Base-by-base conservation (phyloP, 2,888 invertebrate genomes). In the Cephus runcator region DNA sequence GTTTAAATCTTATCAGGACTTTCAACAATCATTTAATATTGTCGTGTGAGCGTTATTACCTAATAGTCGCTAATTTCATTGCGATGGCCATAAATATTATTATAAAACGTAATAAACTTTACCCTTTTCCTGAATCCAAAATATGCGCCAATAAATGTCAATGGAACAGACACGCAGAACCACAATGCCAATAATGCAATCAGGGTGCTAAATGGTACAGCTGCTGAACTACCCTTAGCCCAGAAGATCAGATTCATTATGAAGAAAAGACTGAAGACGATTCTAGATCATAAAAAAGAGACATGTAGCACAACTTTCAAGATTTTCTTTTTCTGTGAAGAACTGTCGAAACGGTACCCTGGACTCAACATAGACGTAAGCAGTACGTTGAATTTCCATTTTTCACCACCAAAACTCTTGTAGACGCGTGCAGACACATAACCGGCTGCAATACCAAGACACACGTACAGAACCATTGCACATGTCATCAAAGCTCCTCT, bases 401-500 rank as follows among this genome's bases (percentile, higher is more conserved):
- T 97, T 83, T 99, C 96, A 1, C 99, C 99, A 12, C 99, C 99
- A 92, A 99, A 99, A 92, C 98, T 98, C 93, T 99, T 99, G 93
- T 99, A 99, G 87, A 99, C 95, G 85, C 99, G 93, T 0, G 99
- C 98, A 79, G 99, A 98, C 69, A 98, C 96, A 92, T 98, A 99
- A 6, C 99, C 99, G 76, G 99, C 98, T 1, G 97, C 98, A 0
- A 98, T 98, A 15, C 99, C 99, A 56, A 99, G 94, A 82, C 98
- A 95, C n/a, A 99, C 99, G 93, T 97, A 99, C 81, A 98, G 94
- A 1, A 99, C 97, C 94, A 99, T 95, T 35, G 98, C 96, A 91
- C 99, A 99, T 1, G 99, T 99, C 99, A 99, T 99, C 80, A 99
- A 92, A 0, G 99, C 98, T 12, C 99, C 99, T 87, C 99, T 95